phyloP scores from a whole-genome alignment of 2,888 invertebrate species.

The Eupithecia tripunctaria region DNA sequence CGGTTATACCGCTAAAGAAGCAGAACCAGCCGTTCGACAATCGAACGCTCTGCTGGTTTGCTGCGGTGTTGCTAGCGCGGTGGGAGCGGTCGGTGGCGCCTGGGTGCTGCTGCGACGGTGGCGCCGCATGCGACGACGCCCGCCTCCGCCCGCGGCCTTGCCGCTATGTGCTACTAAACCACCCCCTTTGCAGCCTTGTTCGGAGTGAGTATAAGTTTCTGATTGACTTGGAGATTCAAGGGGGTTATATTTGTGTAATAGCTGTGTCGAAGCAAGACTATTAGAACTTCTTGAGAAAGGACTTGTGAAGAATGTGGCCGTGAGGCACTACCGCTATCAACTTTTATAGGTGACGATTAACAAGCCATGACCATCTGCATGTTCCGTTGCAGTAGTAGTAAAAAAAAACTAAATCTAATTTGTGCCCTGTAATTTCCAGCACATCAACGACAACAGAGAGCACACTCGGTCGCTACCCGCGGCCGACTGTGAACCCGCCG shows the following conservation, averaged over 20 bases:
- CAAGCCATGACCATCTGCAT: neutral
- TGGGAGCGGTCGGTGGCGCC: conserved; percentile 56
- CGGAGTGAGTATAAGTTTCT: conserved; percentile 61
- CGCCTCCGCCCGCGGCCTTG: conserved; percentile 48
- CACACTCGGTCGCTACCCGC: conserved; percentile 89
- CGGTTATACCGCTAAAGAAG: conserved; percentile 63
- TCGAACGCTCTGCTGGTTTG: conserved; percentile 60
- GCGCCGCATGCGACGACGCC: conserved; percentile 48
- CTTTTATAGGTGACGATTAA: neutral
- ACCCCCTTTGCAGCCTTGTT: conserved; percentile 45
- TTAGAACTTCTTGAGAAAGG: neutral
- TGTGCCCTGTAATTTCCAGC: conserved; percentile 35
- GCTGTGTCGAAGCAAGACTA: neutral
- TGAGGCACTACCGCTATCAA: neutral
- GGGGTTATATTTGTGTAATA: neutral
- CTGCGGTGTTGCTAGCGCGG: conserved; percentile 59
- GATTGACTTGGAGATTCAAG: neutral
- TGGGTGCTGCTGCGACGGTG: conserved; percentile 59
- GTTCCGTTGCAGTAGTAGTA: neutral
- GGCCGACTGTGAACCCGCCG: conserved; percentile 94
- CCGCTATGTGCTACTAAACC: conserved; percentile 50
- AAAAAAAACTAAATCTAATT: neutral
- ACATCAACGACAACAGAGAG: conserved; percentile 85
- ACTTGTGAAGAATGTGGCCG: neutral
- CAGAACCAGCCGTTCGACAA: conserved; percentile 53